Base-by-base conservation (phyloP, 2,888 invertebrate species). In the Pachymerium ferrugineum region DNA sequence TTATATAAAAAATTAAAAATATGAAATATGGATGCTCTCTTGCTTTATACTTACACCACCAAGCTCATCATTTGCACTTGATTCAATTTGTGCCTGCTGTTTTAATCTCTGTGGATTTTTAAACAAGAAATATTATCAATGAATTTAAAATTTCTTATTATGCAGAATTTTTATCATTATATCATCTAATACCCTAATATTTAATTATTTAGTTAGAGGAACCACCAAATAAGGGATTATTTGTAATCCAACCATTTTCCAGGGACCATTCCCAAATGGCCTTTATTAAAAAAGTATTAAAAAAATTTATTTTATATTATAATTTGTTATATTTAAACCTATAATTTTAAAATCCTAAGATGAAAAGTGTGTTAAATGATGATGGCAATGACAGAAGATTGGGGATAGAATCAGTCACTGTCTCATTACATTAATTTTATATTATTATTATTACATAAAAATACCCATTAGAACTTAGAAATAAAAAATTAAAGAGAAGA, bases 101-200 rank as follows among this genome's bases (percentile, higher is more conserved):
- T 70, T 70, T 70, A 70, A 70, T 70, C 70, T 70, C 70, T 70
- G 70, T 70, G 70, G 70, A 70, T 70, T 70, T 70, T 70, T 70
- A 70, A 70, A 70, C 70, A 35, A 70, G 31, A 68, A 68, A 68
- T n/a, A 68, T 30, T 28, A 68, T 31, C 68, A 29, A 68, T 68
- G 68, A 29, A 68, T 22, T 68, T n/a, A 22, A 10, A 12, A 68
- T 25, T n/a, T 28, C 0, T 22, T n/a, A n/a, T n/a, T n/a, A n/a
- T n/a, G n/a, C n/a, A n/a, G n/a, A n/a, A n/a, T n/a, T n/a, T n/a
- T 67, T 67, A n/a, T 35, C 14, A 35, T 35, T 35, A 35, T 35
- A 35, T 14, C 35, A 35, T 35, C 14, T 35, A 35, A 35, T 35
- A 35, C 14, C 10, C 8, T n/a, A n/a, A n/a, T n/a, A n/a, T n/a